Evolutionary conservation across 2,797 vertebrate genomes (phyloP), one percentile per base, ranked within the genome.

Genomic region (Lepus oiostolus): DNA sequence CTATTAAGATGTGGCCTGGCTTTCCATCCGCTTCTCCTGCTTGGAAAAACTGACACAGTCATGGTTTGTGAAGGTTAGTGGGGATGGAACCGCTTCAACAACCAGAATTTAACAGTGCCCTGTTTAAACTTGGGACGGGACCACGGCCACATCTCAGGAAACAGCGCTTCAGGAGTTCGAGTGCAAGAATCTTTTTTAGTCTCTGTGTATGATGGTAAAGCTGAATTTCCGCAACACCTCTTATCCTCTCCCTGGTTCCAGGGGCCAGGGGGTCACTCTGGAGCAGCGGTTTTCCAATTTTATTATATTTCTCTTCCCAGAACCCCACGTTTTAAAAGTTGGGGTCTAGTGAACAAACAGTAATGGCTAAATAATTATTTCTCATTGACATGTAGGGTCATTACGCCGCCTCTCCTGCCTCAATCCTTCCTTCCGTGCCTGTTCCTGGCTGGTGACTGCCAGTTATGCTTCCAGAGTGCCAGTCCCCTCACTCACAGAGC

Each of bases 1-100:
- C 95, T 92, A 32, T 97, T 97, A 94, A 96, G 93, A 98, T 92
- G 75, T 85, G 97, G 85, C 92, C 94, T 93, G 82, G 75, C 95
- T 97, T 97, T 94, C 80, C 86, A 42, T 87, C 67, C 35, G 72
- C 94, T 93, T 96, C 92, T 96, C 91, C 90, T 84, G 94, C 95
- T 95, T 92, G 96, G 96, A 92, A 87, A 97, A 97, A 94, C 85
- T 96, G 62, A 93, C 94, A 96, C 47, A 76, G 71, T 90, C 86
- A 74, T 96, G 85, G 30, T 88, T 94, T 47, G 47, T 82, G 87
- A 96, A 94, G 95, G 96, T 95, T 93, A 85, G 95, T 54, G 74
- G 84, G 42, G 88, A 79, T 72, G 68, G 2, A 28, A 35, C 67
- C 65, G 87, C 68, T 96, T 96, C 75, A 67, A 38, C 88, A 95